Base-by-base conservation (phyloP, 2,797 vertebrate species). In the Sciaenops ocellatus region DNA sequence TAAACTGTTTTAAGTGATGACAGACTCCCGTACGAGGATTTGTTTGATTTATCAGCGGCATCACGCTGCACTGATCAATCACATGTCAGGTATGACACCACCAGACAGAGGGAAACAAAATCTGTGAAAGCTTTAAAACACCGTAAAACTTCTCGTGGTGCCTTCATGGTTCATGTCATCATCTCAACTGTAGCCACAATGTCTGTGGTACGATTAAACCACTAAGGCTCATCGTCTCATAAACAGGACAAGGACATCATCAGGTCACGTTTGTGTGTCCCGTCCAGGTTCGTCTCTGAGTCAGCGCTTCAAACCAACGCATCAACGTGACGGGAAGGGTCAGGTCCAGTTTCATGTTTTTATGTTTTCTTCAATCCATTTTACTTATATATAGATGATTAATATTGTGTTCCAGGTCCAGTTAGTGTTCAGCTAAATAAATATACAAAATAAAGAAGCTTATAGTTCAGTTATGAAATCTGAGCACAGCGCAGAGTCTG, bases 1-100 rank as follows among this genome's bases (percentile, higher is more conserved):
- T 83, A 46, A 71, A 65, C 57, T 61, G 60, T 69, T 75, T 79
- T 59, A 69, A 65, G 72, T 67, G 55, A 66, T 24, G 55, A 44
- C 26, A 55, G 55, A 15, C 46, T 42, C 20, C 7, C 12, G 65
- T 42, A 74, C 18, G 46, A 26, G n/a, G 51, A 60, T 78, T 63
- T 42, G 44, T 84, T 55, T 64, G 17, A 50, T 41, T 11, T 17
- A 20, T 18, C 15, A 34, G 42, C 15, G 16, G 22, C 24, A 22
- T 61, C n/a, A 4, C 9, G 18, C 2, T 24, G 8, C 12, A 42
- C 3, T 13, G 18, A 15, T 7, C 48, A 26, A 42, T 7, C 13
- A 6, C 41, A 18, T 1, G 30, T 30, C 30, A 30, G 5, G 30
- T 30, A 30, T 30, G 30, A 30, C 30, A 30, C 30, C 30, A 6